Evolutionary conservation across 2,888 invertebrate genomes (phyloP), one percentile per base, ranked within the genome.

Genomic region (Calameuta filiformis): DNA sequence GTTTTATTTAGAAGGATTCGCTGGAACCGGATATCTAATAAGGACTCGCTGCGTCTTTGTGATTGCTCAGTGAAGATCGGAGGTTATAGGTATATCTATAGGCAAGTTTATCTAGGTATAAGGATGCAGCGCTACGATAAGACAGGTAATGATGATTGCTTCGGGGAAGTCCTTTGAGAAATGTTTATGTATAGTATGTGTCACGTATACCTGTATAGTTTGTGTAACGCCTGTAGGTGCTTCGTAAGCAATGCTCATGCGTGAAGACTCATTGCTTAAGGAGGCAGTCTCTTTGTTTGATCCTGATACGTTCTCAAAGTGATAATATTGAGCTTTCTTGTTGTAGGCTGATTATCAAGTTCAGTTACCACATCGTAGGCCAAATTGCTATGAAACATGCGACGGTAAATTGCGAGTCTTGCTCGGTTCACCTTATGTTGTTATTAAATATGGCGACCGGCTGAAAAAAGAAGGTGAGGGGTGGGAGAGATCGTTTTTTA

Each of bases 121-220:
- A 78, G 12, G 71, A 40, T 31, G 71, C 69, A 33, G 37, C 30
- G 37, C 12, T 68, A 69, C 77, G 80, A 83, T 82, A 81, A 82
- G 77, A 73, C 78, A 73, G 79, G 79, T 86, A 84, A 87, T 83
- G 86, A 86, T 85, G 85, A 87, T 87, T 84, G 82, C 83, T 87
- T 86, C 85, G 86, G 23, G 79, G 84, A 85, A 86, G 34, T 76
- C 77, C 69, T 56, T 68, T 37, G 34, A 35, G n/a, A 71, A 68
- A 69, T 30, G 37, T 69, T 81, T 77, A 75, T 33, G 35, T 11
- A 40, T 68, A 15, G 4, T 4, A 56, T 15, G 56, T 4, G n/a
- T 37, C 71, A 23, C 35, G 69, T 71, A 23, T 34, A 33, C 12
- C 6, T 56, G 9, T 56, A 56, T 9, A 23, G 56, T 56, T 9